Base-by-base conservation (phyloP, 2,888 invertebrate species). In the Drosophila robusta region DNA sequence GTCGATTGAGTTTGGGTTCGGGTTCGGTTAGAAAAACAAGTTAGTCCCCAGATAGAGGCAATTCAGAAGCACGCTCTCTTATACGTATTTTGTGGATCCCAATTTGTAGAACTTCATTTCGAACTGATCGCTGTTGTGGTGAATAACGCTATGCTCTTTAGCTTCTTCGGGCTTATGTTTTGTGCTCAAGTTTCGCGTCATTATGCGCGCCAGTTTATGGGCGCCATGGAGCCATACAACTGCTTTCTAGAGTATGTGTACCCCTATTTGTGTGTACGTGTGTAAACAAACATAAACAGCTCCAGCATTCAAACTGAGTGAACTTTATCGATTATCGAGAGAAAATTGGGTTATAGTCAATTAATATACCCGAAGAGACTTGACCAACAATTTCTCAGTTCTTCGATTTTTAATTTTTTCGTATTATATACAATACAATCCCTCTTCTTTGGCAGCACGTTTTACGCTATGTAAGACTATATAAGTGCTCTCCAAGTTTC, bases 151-250 rank as follows among this genome's bases (percentile, higher is more conserved):
- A 56, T 47, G 47, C 56, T 64, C 58, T 64, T 45, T 36, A 65
- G 49, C 71, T 68, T 75, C 84, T 80, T 55, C 51, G 52, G 39
- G 32, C 50, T 73, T 80, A 65, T 69, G 80, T 57, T 80, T 78
- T 78, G 70, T 57, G 63, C 65, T 42, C 58, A 56, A 64, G 67
- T 46, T 84, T 79, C 80, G 76, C 78, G 65, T 75, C 80, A 83
- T 80, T 78, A 73, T 75, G 78, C 74, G 70, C 75, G 75, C 79
- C 73, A 78, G 70, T 72, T 78, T 79, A 85, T 79, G 79, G 80
- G 82, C 77, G 79, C 77, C 73, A 73, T 63, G 62, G 49, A 79
- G 26, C 63, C 57, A 58, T 50, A 74, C 29, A 75, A 60, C 52
- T 60, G 73, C 42, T 44, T 42, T 11, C 39, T 42, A 14, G 6